Evolutionary conservation across 2,113 vertebrate genomes (phyloP).

Genomic region (Corythornis madagascariensis): DNA sequence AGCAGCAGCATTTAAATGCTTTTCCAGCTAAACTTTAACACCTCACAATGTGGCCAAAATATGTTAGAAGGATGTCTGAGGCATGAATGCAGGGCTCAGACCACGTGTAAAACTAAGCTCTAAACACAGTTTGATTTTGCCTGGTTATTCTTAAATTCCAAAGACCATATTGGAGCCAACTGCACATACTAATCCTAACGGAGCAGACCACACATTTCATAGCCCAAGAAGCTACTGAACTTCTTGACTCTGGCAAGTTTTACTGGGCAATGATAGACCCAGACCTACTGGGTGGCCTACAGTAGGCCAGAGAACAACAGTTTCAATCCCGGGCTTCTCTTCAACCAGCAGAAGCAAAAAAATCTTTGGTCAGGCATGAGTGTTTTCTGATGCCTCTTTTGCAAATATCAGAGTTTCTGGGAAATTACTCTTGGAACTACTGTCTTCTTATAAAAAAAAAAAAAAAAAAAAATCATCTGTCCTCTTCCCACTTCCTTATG

Average conservation of each 20-base stretch:
- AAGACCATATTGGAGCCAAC: neutral
- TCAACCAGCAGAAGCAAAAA: neutral
- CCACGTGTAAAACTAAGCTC: neutral
- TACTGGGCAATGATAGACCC: neutral
- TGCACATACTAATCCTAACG: neutral
- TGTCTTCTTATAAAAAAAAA: neutral
- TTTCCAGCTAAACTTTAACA: slow-evolving; percentile 19
- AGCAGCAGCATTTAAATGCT: neutral
- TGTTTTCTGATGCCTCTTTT: neutral
- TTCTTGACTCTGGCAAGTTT: neutral
- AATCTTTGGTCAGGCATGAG: neutral
- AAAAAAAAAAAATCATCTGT: neutral
- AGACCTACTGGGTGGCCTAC: neutral
- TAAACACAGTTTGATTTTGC: neutral
- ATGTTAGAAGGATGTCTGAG: neutral
- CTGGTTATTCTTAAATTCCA: neutral
- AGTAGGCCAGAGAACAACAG: neutral
- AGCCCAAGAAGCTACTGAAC: neutral
- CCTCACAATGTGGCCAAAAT: neutral
- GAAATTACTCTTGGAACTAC: neutral
- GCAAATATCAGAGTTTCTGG: neutral
- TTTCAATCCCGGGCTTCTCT: neutral
- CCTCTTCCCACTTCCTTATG: neutral
- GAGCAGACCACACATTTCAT: neutral
- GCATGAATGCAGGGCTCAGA: neutral